These are phyloP conservation scores for Caprella mutica DNA, from an alignment of 2,888 invertebrate species.

Conservation along the genomic window DNA sequence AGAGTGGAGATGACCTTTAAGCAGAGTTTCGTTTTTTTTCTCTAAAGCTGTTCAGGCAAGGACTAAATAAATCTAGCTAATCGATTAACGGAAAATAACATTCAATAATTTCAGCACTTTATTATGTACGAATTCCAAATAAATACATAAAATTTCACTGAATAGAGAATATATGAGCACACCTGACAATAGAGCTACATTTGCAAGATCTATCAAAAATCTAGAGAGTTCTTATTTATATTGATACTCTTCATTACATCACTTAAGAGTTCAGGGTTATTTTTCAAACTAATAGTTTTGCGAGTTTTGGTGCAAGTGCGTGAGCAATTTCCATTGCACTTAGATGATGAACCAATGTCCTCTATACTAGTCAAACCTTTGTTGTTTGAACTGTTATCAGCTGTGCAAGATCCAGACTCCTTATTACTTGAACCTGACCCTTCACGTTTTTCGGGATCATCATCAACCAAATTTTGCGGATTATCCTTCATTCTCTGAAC, in stretches of 20 bases:
- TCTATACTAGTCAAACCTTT: background rate
- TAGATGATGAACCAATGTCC: background rate
- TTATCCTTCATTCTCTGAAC: slow-evolving; percentile 7
- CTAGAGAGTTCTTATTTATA: slow-evolving; percentile 1
- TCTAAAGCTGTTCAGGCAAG: too few relatives aligned
- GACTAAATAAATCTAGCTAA: too few relatives aligned
- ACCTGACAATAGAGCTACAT: too few relatives aligned
- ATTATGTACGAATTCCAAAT: too few relatives aligned
- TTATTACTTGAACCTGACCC: too few relatives aligned
- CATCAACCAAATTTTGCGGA: background rate
- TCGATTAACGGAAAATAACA: too few relatives aligned
- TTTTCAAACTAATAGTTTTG: background rate
- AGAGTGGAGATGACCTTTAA: too few relatives aligned
- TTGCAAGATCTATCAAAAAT: slow-evolving; percentile 5
- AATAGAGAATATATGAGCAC: too few relatives aligned
- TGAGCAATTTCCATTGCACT: background rate
- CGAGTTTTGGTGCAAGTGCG: background rate
- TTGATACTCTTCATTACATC: background rate
- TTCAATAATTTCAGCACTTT: too few relatives aligned
- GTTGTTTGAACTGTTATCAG: background rate
- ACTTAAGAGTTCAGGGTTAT: background rate
- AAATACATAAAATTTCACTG: too few relatives aligned
- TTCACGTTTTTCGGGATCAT: background rate
- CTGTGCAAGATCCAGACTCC: too few relatives aligned
- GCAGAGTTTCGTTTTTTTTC: too few relatives aligned